Evolutionary conservation across 2,113 vertebrate species (phyloP), one percentile per base, ranked within the genome.

Genomic region (Cynoglossus semilaevis): DNA sequence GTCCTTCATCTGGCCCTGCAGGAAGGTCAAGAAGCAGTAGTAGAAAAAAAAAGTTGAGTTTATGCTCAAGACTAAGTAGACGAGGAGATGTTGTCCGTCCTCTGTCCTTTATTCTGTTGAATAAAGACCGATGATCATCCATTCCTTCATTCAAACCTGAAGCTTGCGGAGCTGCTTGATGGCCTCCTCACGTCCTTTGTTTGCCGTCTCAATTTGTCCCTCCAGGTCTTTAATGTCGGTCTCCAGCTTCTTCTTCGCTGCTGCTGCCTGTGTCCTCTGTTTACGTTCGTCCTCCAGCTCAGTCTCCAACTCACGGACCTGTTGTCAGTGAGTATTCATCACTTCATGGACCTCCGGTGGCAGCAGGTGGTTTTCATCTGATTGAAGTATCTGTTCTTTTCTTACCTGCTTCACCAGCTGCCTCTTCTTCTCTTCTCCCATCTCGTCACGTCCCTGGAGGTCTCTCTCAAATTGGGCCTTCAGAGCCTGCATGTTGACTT

Each of bases 401-500:
- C 13, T 54, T 80, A 98, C 96, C 95, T 98, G 96, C 77, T 92
- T 94, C 81, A 95, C 77, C 6, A 98, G 93, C 56, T 97, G 95
- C 62, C 94, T 85, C 77, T 91, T 90, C 89, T 97, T 98, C 70
- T 98, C 96, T 63, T 98, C 96, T 1, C 93, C 94, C 85, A 95
- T 94, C 82, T 97, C 96, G 3, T 98, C 95, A 4, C 94, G 88
- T 58, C 92, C 94, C 82, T 93, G 94, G 53, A 97, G 88, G 71
- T 98, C 96, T 41, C 96, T 87, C 47, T 98, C 95, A 15, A 94
- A 94, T 82, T 98, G 96, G 60, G 91, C 91, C 82, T 95, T 98
- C 63, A 98, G 86, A 1, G 95, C 96, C 76, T 98, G 95, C 94
- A 97, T 95, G 72, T 98, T 98, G 83, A 98, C 96, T 80, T 98